These are phyloP conservation scores for Sardina pilchardus DNA, from an alignment of 2,113 vertebrate species.

Conservation along the genomic window DNA sequence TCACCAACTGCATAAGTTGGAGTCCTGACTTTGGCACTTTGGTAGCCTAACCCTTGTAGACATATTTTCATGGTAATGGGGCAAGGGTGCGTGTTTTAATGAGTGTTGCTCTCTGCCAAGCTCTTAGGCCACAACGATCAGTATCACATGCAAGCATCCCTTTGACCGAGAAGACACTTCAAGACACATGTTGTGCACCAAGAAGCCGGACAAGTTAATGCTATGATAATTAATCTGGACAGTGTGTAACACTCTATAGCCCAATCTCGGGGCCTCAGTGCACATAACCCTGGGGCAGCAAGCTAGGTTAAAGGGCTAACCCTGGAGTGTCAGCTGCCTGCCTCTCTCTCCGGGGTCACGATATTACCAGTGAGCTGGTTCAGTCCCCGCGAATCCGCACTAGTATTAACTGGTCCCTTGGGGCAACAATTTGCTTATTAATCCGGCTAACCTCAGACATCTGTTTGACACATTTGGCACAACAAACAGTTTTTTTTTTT, in stretches of 20 bases:
- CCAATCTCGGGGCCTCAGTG: not conserved
- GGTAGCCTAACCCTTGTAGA: not conserved
- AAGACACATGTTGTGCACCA: conserved; percentile 39
- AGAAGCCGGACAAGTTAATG: conserved; percentile 54
- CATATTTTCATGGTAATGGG: not conserved
- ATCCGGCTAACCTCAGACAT: conserved; percentile 61
- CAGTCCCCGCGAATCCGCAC: conserved; percentile 60
- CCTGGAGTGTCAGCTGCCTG: not conserved
- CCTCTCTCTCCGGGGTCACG: conserved; percentile 7
- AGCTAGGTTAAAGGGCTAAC: not conserved
- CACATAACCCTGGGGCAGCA: no score
- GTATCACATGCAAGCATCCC: conserved; percentile 30
- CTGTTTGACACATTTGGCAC: conserved; percentile 52
- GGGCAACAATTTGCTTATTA: conserved; percentile 58
- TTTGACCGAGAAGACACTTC: conserved; percentile 45
- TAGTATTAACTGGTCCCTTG: conserved; percentile 58
- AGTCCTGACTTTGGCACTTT: not conserved
- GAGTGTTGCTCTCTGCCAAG: conserved; percentile 16
- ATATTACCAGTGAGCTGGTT: conserved; percentile 21
- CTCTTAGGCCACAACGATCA: conserved; percentile 34
- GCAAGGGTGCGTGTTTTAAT: conserved; percentile 36
- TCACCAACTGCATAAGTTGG: not conserved
- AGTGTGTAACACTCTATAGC: conserved; percentile 36
- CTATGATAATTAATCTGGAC: conserved; percentile 64
- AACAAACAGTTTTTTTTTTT: conserved; percentile 20